Evolutionary conservation across 2,888 invertebrate species (phyloP).

Genomic region (Calameuta filiformis): DNA sequence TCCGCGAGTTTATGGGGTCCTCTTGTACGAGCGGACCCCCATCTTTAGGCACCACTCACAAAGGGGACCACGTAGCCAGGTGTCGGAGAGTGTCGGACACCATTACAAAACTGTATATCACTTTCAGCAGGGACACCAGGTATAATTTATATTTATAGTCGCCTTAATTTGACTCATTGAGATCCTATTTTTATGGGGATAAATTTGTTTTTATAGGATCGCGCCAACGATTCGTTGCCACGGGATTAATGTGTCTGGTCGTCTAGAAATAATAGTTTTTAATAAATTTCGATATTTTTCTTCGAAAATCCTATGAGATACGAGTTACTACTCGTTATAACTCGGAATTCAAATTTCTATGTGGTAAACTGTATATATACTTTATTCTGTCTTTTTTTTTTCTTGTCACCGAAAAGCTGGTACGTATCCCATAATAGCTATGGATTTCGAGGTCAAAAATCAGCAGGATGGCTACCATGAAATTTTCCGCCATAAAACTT

Average conservation of each 20-base stretch:
- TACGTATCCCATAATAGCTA: background rate
- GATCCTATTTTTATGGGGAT: slow-evolving; percentile 50
- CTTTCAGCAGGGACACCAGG: slow-evolving; percentile 43
- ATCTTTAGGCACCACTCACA: slow-evolving; percentile 45
- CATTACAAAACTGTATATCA: slow-evolving; percentile 65
- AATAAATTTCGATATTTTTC: background rate
- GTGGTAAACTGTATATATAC: background rate
- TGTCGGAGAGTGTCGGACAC: slow-evolving; percentile 55
- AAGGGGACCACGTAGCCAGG: slow-evolving; percentile 54
- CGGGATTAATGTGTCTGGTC: background rate
- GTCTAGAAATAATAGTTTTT: background rate
- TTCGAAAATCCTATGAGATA: background rate
- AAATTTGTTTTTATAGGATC: slow-evolving; percentile 43
- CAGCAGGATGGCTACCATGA: background rate
- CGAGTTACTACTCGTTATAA: background rate
- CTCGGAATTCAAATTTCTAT: background rate
- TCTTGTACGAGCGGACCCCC: slow-evolving; percentile 30
- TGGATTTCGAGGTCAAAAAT: background rate
- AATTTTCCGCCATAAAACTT: slow-evolving; percentile 15
- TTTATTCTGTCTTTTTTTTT: background rate
- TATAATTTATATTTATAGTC: slow-evolving; percentile 48
- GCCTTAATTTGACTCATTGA: slow-evolving; percentile 59
- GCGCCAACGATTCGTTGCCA: slow-evolving; percentile 10
- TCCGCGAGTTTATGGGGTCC: slow-evolving; percentile 53
- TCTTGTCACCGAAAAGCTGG: background rate